Percentiles rank a stretch among this genome's conserved stretches.
Evolutionary conservation across 2,113 vertebrate species (phyloP).

Genomic region (Laterallus jamaicensis): DNA sequence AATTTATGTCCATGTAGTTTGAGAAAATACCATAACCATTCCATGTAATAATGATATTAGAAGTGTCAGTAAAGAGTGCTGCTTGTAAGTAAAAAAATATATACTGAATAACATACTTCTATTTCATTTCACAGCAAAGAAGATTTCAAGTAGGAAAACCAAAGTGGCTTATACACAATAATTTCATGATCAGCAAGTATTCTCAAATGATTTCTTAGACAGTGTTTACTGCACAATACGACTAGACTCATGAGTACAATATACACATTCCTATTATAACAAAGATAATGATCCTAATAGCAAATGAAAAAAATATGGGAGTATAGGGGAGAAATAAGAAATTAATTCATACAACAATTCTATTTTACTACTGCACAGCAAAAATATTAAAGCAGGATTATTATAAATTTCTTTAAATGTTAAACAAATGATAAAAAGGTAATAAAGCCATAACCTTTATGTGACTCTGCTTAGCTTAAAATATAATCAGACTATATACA

Average conservation of each 20-base stretch:
- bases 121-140: neutral
- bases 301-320: neutral
- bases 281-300: neutral
- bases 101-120: neutral
- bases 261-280: neutral
- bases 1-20: neutral
- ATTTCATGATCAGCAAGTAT: constrained; percentile 19
- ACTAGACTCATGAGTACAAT: constrained; percentile 3
- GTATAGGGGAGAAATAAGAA: neutral
- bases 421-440: neutral
- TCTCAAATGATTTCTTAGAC: neutral
- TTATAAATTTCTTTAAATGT: neutral
- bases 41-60: neutral
- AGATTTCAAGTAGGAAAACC: constrained; percentile 1
- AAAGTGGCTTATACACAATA: neutral
- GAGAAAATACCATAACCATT: neutral
- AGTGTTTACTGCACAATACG: neutral
- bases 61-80: neutral
- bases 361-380: neutral
- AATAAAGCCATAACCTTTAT: neutral
- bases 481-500: neutral
- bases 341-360: neutral
- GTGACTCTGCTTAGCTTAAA: neutral
- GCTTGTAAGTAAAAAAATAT: neutral
- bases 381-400: neutral